Base-by-base conservation (phyloP, 2,797 vertebrate species). In the Setipinna tenuifilis region DNA sequence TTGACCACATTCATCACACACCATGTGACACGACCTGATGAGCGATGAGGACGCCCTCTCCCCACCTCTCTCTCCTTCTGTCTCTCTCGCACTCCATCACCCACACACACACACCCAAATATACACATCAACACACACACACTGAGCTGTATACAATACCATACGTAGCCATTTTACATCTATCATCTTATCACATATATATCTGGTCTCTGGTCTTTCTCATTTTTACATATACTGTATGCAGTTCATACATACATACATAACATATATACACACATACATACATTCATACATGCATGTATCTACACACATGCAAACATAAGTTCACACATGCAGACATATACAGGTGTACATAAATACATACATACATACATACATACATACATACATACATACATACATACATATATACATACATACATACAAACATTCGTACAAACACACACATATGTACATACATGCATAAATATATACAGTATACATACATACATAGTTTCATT, bases 1-100 rank as follows among this genome's bases (percentile, higher is more conserved):
- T 92, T 91, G 89, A 93, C 87, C 89, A 92, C 89, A 93, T 93
- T 90, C 88, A 92, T 93, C 90, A 86, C 90, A 83, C 82, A 31
- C 82, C 17, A 83, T 83, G 83, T 92, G 91, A 91, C 89, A 84
- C 16, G 31, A 85, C 82, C 87, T 87, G 88, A 83, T 89, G 85
- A 90, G 86, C 78, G 80, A 88, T 86, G 41, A 85, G 68, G 68
- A 83, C 61, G 71, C 57, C 75, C 78, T 81, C 81, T 31, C 81
- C 28, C 46, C 68, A 25, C 31, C 44, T 83, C 14, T 68, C 75
- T 83, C 6, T 68, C 16, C 71, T 46, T 80, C 25, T 85, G 57
- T 54, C 61, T 65, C 11, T 65, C 61, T 23, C 23, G 2, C 61
- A 6, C 61, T 23, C 61, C 23, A 17, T 65, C 50, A 54, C 50